These are phyloP conservation scores for Acholoe squamosa DNA, from an alignment of 2,888 invertebrate genomes.

Conservation along the genomic window DNA sequence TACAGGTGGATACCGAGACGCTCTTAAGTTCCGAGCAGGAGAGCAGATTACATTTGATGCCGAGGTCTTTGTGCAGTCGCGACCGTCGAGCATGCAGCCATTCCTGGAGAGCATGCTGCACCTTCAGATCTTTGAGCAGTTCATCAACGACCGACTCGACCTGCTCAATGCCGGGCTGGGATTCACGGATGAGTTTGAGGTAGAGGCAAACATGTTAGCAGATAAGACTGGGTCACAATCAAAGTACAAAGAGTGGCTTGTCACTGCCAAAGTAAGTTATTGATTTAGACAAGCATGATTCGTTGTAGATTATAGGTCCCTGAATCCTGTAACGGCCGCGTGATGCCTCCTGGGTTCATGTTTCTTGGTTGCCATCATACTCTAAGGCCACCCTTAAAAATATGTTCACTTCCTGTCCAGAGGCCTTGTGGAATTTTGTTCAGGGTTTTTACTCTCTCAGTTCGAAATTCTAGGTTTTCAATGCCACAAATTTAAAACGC, in stretches of 20 bases:
- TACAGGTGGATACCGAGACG: slow-evolving; percentile 86
- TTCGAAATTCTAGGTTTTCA: no score
- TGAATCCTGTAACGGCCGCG: no score
- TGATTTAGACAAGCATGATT: no score
- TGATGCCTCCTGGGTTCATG: no score
- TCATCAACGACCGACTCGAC: slow-evolving; percentile 96
- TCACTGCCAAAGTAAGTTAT: slow-evolving; percentile 86
- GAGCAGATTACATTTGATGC: slow-evolving; percentile 92
- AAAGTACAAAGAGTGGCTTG: slow-evolving; percentile 92
- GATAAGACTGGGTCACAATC: slow-evolving; percentile 87
- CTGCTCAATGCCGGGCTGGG: slow-evolving; percentile 96
- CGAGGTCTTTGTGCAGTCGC: slow-evolving; percentile 93
- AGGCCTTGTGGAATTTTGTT: no score
- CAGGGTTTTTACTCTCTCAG: no score
- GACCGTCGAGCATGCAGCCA: slow-evolving; percentile 92
- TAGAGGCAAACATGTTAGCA: slow-evolving; percentile 90
- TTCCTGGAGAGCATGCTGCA: slow-evolving; percentile 95
- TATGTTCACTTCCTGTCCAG: no score
- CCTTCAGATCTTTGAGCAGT: slow-evolving; percentile 88
- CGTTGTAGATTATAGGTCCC: no score
- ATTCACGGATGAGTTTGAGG: slow-evolving; percentile 97
- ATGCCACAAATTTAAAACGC: no score
- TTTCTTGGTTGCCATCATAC: no score
- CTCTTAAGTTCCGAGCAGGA: slow-evolving; percentile 88
- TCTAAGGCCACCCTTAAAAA: no score